These are phyloP conservation scores for Copsychus sechellarum DNA, from an alignment of 2,113 vertebrate species.

Conservation along the genomic window DNA sequence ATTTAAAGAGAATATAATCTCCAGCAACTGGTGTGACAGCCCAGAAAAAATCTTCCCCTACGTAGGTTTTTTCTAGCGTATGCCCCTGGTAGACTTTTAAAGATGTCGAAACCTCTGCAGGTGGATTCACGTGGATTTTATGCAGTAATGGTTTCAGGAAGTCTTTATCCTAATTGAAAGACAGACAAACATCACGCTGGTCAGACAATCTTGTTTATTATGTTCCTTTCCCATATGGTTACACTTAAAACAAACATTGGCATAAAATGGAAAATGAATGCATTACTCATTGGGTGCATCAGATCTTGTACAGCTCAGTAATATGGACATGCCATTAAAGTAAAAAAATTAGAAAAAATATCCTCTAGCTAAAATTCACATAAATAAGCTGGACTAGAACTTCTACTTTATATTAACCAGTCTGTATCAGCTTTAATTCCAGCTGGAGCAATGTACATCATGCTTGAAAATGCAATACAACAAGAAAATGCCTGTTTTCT, in stretches of 20 bases:
- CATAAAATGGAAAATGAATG: neutral
- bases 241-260: neutral
- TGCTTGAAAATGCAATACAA: neutral
- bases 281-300: neutral
- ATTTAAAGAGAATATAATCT: conserved; percentile 95
- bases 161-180: conserved; percentile 90
- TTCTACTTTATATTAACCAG: neutral
- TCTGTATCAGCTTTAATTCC: neutral
- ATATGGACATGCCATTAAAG: neutral
- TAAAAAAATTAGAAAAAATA: neutral
- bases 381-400: neutral
- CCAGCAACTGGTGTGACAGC: conserved; percentile 90
- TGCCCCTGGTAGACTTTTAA: conserved; percentile 98
- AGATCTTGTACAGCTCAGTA: neutral
- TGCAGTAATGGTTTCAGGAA: conserved; percentile 97
- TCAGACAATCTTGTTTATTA: conserved; percentile 35
- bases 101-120: conserved; percentile 95
- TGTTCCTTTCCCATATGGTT: neutral
- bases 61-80: conserved; percentile 93
- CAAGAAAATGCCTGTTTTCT: neutral
- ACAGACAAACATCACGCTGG: conserved; percentile 16
- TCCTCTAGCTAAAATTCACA: neutral
- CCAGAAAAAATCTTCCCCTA: conserved; percentile 99
- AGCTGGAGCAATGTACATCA: neutral
- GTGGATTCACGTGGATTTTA: conserved; percentile 97